A percentile compares a stretch with the other conserved stretches of the same genome.
Evolutionary conservation across 2,888 invertebrate species (phyloP).

Genomic region (Capitulum mitella): DNA sequence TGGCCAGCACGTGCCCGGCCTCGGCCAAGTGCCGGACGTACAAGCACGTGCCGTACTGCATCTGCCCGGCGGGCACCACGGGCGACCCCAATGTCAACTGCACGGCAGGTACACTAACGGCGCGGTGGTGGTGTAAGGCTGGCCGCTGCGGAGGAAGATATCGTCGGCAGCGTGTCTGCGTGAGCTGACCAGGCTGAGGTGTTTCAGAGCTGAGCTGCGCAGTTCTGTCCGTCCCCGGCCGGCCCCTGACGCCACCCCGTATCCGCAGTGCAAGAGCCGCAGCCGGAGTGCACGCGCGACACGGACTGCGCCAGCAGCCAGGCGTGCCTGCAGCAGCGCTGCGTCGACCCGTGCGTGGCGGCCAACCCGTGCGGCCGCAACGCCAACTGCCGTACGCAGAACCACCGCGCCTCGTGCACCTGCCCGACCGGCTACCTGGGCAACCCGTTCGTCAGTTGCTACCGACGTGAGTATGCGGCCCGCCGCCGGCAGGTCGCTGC

Average conservation of each 20-base stretch:
- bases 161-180: neutral
- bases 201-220: neutral
- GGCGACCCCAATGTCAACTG: slow-evolving; percentile 40
- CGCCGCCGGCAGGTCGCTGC: neutral
- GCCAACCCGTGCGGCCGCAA: slow-evolving; percentile 71
- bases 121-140: neutral
- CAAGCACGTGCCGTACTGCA: slow-evolving; percentile 38
- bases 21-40: slow-evolving; percentile 39
- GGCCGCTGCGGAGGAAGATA: neutral
- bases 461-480: slow-evolving; percentile 65
- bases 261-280: slow-evolving; percentile 7
- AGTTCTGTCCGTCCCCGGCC: neutral
- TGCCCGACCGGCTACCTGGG: slow-evolving; percentile 76
- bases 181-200: neutral
- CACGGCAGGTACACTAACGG: slow-evolving; percentile 32
- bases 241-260: neutral
- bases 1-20: slow-evolving; percentile 37
- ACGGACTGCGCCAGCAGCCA: slow-evolving; percentile 40
- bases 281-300: slow-evolving; percentile 40
- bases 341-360: slow-evolving; percentile 55
- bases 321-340: slow-evolving; percentile 41
- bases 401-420: slow-evolving; percentile 69
- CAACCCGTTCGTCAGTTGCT: slow-evolving; percentile 75
- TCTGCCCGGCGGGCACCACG: slow-evolving; percentile 37
- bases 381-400: slow-evolving; percentile 67